Evolutionary conservation across 2,888 invertebrate species (phyloP), one percentile per base, ranked within the genome.

Genomic region (Philopedon plagiatum): DNA sequence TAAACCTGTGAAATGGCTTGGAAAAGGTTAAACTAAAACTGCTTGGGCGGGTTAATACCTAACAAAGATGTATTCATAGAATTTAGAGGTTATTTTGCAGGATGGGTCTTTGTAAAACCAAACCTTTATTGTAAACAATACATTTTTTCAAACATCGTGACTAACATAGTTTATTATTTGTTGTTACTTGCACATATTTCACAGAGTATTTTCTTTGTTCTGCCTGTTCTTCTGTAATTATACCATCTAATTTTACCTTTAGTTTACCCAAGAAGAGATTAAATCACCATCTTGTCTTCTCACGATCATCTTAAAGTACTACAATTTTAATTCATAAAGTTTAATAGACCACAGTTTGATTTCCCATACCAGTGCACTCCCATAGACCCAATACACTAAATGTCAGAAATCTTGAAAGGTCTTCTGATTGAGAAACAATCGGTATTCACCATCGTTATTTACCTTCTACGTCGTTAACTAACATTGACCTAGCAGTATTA

Each of bases 401-500:
- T 68, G 68, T 68, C 68, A 68, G 68, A 39, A 67, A 67, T 37
- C 58, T 29, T 46, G 21, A 68, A 68, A 68, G 68, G 68, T 68
- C 61, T 44, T 19, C 19, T 49, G 49, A 68, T 68, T 68, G 61
- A 61, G 61, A 68, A 68, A 68, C 68, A 61, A 68, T 68, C 26
- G 61, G 7, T 51, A 51, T 51, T 63, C 46, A 44, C 13, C 23
- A 23, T 37, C 32, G 19, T 26, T 44, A 61, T 61, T 46, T 44
- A 13, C 61, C 11, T 44, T 26, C 61, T 29, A 41, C 32, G 49
- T 46, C 61, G 68, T 54, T 61, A 61, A 68, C 41, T 54, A 68
- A 44, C 68, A 68, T 68, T 68, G 68, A 68, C 68, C 68, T 68
- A 68, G 68, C 54, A 21, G 54, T 61, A 68, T 41, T 61, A 61